These are phyloP conservation scores for Drosophila ogumai DNA, from an alignment of 1,140 invertebrate species.

Conservation along the genomic window DNA sequence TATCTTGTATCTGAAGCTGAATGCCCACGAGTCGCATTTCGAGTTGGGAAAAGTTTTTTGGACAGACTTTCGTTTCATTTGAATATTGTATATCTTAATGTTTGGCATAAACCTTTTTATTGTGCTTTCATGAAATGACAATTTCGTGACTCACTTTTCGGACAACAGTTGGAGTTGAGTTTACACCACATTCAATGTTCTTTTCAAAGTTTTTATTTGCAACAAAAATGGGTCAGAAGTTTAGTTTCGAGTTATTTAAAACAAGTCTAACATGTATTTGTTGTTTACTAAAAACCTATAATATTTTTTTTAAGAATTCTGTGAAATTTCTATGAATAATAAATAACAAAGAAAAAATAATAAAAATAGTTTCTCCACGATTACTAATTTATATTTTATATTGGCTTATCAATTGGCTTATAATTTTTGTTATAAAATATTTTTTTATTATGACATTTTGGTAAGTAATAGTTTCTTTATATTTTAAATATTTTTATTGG, in stretches of 20 bases:
- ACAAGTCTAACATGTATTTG: not conserved
- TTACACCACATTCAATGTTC: slow-evolving; percentile 8
- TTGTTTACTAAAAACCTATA: too few species aligned
- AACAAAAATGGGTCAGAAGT: not conserved
- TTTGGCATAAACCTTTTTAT: slow-evolving; percentile 46
- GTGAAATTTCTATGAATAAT: not conserved
- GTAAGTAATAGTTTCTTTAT: not conserved
- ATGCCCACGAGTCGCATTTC: slow-evolving; percentile 72
- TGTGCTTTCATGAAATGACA: slow-evolving; percentile 37
- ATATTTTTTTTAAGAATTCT: not conserved
- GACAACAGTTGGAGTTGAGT: slow-evolving; percentile 17
- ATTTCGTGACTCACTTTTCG: slow-evolving; percentile 23
- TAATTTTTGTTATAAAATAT: not conserved
- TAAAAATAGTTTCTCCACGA: too few species aligned
- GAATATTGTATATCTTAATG: slow-evolving; percentile 75
- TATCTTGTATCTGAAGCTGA: slow-evolving; percentile 50
- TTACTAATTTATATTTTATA: too few species aligned
- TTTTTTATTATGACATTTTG: not conserved
- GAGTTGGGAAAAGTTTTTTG: slow-evolving; percentile 60
- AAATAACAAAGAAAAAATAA: too few species aligned
- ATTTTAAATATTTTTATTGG: not conserved
- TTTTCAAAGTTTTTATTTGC: slow-evolving; percentile 2
- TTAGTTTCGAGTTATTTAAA: not conserved
- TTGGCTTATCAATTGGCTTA: accelerated
- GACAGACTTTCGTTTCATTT: slow-evolving; percentile 53